These are phyloP conservation scores for Sinocyclocheilus maitianheensis DNA, from an alignment of 2,113 vertebrate genomes.

Conservation along the genomic window DNA sequence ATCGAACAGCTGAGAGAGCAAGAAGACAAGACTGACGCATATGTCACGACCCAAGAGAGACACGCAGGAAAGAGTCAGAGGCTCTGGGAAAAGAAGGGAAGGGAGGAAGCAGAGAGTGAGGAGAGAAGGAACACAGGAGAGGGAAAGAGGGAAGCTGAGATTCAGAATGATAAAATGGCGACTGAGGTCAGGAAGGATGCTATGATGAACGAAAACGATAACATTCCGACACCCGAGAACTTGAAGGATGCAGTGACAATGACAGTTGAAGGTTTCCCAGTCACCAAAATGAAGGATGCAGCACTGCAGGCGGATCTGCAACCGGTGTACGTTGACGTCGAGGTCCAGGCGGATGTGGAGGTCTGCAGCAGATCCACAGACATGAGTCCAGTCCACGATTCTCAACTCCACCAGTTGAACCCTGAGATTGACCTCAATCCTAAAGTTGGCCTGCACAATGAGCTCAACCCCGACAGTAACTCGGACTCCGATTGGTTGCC, in stretches of 20 bases:
- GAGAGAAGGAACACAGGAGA: not conserved
- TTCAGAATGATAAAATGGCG: not conserved
- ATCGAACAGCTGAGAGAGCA: not conserved
- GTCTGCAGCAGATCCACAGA: constrained; percentile 75
- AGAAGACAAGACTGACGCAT: not conserved
- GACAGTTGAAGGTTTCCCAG: constrained; percentile 61
- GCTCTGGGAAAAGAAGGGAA: constrained; percentile 35
- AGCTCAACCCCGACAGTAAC: constrained; percentile 3
- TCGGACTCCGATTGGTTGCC: constrained; percentile 50
- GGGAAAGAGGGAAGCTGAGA: not conserved
- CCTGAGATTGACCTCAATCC: constrained; percentile 53
- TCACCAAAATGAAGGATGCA: not conserved
- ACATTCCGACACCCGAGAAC: not conserved
- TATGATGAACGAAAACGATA: not conserved
- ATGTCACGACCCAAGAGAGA: constrained; percentile 32
- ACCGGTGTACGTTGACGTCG: constrained; percentile 71
- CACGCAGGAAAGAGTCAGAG: constrained; percentile 30
- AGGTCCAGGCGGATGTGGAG: constrained; percentile 79
- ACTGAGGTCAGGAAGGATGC: not conserved
- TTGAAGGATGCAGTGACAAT: constrained; percentile 72
- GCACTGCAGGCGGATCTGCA: constrained; percentile 48
- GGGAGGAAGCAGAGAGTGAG: constrained; percentile 8
- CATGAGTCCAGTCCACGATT: constrained; percentile 80
- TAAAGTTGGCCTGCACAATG: constrained; percentile 54
- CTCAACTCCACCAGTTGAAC: constrained; percentile 47